A percentile compares a stretch with the other conserved stretches of the same genome.
Conservation (phyloP, 2,113 vertebrate genomes). For the Nestor notabilis region DNA sequence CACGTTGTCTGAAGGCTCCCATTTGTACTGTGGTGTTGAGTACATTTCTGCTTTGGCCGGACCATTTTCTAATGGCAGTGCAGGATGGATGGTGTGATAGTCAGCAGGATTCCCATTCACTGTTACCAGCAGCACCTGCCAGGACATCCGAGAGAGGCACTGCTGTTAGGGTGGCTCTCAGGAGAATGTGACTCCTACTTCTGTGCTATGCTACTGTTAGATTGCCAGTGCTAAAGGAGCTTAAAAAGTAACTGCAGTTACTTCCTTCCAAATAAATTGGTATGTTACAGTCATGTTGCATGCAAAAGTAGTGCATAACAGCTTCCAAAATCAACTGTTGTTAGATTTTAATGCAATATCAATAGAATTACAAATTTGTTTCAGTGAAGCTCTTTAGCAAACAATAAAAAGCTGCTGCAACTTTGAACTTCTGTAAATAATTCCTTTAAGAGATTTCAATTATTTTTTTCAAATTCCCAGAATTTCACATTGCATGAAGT, state of each 20-base stretch:
- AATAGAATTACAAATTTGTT: neutral
- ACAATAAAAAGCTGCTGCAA: neutral
- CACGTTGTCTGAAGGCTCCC: conserved; percentile 72
- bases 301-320: neutral
- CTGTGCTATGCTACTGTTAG: neutral
- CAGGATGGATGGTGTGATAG: conserved; percentile 80
- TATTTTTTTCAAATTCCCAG: neutral
- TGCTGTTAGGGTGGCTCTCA: neutral
- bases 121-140: conserved; percentile 84
- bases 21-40: conserved; percentile 92
- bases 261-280: neutral
- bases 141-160: neutral
- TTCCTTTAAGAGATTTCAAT: neutral
- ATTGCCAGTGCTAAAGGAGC: neutral
- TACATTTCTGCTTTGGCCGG: conserved; percentile 87
- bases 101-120: conserved; percentile 92
- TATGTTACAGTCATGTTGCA: neutral
- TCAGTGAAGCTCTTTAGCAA: neutral
- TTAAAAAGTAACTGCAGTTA: neutral
- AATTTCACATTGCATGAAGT: neutral
- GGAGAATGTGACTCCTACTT: neutral
- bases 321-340: neutral
- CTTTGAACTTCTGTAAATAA: neutral
- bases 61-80: conserved; percentile 86
- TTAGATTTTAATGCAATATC: neutral